Evolutionary conservation across 2,888 invertebrate species (phyloP).

Genomic region (Dromius quadrimaculatus): DNA sequence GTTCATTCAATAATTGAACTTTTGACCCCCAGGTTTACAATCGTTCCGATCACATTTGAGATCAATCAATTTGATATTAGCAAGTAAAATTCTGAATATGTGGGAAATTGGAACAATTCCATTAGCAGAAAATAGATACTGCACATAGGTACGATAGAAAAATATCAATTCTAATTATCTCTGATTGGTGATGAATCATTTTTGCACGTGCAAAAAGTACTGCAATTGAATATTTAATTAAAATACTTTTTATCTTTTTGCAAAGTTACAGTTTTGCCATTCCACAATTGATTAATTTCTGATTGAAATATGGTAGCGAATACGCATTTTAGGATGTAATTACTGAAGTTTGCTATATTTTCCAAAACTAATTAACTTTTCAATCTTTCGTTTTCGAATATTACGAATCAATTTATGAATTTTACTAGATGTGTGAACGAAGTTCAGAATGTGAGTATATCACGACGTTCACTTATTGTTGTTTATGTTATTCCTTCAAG

Average conservation of each 20-base stretch:
- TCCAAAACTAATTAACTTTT: slow-evolving; percentile 30
- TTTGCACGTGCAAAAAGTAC: slow-evolving; percentile 3
- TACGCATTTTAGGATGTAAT: slow-evolving; percentile 11
- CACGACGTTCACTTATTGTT: background rate
- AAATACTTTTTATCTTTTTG: slow-evolving; percentile 25
- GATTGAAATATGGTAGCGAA: slow-evolving; percentile 19
- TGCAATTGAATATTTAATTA: slow-evolving; percentile 44
- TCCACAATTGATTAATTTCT: slow-evolving; percentile 44
- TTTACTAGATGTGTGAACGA: background rate
- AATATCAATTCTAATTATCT: slow-evolving; percentile 31
- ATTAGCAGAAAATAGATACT: no score
- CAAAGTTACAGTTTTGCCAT: slow-evolving; percentile 13
- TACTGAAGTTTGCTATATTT: slow-evolving; percentile 33
- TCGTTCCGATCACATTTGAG: no score
- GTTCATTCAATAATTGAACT: no score
- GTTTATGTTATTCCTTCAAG: slow-evolving; percentile 11
- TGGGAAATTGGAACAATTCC: no score
- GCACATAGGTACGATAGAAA: no score
- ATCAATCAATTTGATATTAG: no score
- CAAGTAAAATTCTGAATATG: no score
- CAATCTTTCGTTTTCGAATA: slow-evolving; percentile 17
- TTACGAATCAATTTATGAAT: background rate
- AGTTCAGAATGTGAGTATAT: background rate
- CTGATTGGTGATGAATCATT: slow-evolving; percentile 25
- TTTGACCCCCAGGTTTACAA: no score